Percentiles rank a stretch among this genome's conserved stretches.
Evolutionary conservation across 2,113 vertebrate species (phyloP).

Genomic region (Ibidorhyncha struthersii): DNA sequence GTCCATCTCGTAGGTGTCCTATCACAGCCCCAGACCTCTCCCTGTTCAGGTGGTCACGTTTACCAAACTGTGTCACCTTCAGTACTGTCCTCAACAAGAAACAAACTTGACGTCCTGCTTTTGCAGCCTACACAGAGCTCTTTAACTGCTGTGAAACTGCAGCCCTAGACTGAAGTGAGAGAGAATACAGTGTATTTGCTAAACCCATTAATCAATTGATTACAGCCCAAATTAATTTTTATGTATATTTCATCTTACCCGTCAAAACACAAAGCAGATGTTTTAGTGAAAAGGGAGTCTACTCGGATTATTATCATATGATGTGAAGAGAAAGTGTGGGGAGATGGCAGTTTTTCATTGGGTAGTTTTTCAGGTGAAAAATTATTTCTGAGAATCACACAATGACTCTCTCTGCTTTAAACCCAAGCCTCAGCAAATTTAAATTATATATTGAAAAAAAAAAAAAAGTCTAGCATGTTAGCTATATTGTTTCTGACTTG

Average conservation of each 20-base stretch:
- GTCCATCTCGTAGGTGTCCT: not conserved
- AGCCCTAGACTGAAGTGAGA: not conserved
- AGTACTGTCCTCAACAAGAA: no score
- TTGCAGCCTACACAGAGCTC: not conserved
- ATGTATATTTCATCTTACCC: not conserved
- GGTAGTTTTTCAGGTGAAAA: not conserved
- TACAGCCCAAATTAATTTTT: not conserved
- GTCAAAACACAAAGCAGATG: constrained; percentile 8
- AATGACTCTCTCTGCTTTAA: not conserved
- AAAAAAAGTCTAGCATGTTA: not conserved
- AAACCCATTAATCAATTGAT: not conserved
- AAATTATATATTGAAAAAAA: not conserved
- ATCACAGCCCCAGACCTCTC: not conserved
- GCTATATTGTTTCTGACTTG: constrained; percentile 16
- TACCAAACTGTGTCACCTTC: no score
- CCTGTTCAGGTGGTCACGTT: not conserved
- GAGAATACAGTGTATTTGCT: not conserved
- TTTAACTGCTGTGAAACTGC: not conserved
- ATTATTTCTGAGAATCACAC: not conserved
- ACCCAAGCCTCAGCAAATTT: not conserved
- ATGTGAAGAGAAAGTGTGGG: not conserved
- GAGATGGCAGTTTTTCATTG: not conserved
- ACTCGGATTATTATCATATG: not conserved
- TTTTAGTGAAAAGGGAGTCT: not conserved
- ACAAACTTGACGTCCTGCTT: not conserved